Conservation (phyloP, 2,888 invertebrate species). For the Drosophila tanythrix region DNA sequence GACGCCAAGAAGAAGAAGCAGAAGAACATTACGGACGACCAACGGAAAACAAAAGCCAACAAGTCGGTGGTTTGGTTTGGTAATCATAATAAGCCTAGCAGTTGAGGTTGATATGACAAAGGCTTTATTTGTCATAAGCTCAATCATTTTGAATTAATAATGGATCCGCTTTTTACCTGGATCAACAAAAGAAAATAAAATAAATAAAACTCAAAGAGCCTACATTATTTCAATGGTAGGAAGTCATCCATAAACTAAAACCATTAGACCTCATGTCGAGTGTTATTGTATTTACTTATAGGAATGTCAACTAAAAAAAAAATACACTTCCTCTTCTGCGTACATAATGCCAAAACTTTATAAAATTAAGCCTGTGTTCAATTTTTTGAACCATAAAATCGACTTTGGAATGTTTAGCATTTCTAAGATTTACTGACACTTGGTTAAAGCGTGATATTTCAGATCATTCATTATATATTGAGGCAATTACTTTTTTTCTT, state of each 20-base stretch:
- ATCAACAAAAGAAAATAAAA: not conserved
- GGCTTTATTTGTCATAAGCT: not conserved
- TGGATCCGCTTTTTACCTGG: not conserved
- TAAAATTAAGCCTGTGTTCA: not conserved
- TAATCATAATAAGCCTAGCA: not conserved
- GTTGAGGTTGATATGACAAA: not conserved
- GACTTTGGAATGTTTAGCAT: not conserved
- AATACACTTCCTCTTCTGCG: not conserved
- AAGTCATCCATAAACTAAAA: not conserved
- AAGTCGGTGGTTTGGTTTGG: not conserved
- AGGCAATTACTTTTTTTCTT: too few relatives aligned
- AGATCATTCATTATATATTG: not conserved
- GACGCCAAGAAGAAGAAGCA: constrained; percentile 9
- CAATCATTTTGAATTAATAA: not conserved
- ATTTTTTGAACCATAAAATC: not conserved
- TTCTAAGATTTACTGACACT: not conserved
- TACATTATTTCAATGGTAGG: not conserved
- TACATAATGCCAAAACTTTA: not conserved
- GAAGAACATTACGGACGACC: not conserved
- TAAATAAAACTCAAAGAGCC: not conserved
- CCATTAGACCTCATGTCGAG: not conserved
- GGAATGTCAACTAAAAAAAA: not conserved
- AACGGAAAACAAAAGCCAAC: not conserved
- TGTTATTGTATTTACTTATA: not conserved
- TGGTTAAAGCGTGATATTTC: not conserved